Base-by-base conservation (phyloP, 2,888 invertebrate species). In the Cephus sareptanus region DNA sequence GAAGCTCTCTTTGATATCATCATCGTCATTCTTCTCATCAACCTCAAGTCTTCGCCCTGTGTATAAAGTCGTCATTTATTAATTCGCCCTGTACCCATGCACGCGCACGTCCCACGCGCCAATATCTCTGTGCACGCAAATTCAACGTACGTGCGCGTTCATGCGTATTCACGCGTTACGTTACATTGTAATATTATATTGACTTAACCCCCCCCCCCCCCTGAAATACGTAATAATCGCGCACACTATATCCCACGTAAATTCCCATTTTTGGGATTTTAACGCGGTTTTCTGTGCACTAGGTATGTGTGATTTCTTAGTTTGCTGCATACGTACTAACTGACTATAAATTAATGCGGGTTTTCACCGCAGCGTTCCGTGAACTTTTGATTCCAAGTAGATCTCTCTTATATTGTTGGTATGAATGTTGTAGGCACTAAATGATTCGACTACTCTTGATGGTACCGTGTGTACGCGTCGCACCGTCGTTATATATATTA, bases 61-160 rank as follows among this genome's bases (percentile, higher is more conserved):
- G 88, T 87, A 88, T 84, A 88, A 87, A 88, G 83, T 87, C 84
- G 79, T 70, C 79, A 79, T 79, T 34, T 71, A 31, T 71, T 34
- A 15, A n/a, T 68, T 75, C 68, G 69, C 31, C 33, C 30, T 40
- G 15, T 35, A 74, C 35, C 11, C 33, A 74, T 34, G 56, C 30
- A 74, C 31, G 68, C 35, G 40, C 35, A 76, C 76, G 77, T 77
- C 74, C 75, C 79, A 76, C 79, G 56, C 70, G 79, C 37, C 40
- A 56, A 40, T 76, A 23, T 34, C 13, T 74, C 23, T n/a, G 30
- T 23, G 76, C 78, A 75, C 77, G 74, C 74, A 40, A 35, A 37
- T 73, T 73, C 75, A 80, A 78, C 75, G 76, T 77, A 74, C 80
- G 13, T 31, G 71, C 34, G 31, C 77, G 78, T 74, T 37, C 79